Base-by-base conservation (phyloP, 1,140 invertebrate genomes). In the Dreissena polymorpha region DNA sequence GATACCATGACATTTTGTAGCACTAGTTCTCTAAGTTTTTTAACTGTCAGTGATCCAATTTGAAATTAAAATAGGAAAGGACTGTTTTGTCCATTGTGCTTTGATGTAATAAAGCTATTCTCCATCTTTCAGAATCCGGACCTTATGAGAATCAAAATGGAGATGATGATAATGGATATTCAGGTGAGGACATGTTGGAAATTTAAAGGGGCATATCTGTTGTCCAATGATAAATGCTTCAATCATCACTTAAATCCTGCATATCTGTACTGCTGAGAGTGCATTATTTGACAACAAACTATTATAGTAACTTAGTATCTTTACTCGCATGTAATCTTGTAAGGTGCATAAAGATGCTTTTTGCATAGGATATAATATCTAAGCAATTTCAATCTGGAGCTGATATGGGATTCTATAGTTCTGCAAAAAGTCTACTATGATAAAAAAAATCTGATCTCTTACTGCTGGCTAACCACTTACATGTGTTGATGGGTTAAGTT, bases 61-160 rank as follows among this genome's bases (percentile, higher is more conserved):
- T 39, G 39, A 39, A 39, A 39, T 8, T 39, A 39, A 39, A 39
- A 39, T 39, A 8, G 39, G 8, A 39, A 39, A 39, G 39, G 39
- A 2, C 39, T 39, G 8, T 39, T 39, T 39, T 39, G 2, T 39
- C 39, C 8, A 39, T 39, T 39, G 3, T 39, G 2, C 2, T 39
- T 39, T 39, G 39, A 57, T 60, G 68, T n/a, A 21, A 16, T 82
- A 16, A 5, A 29, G 25, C n/a, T 63, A n/a, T 76, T 69, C 18
- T 53, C 25, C 25, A 67, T 51, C 57, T 84, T 89, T 65, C 77
- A 94, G 85, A 96, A 95, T 86, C 87, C 93, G 68, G 92, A 95
- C 85, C 96, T 97, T 86, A 98, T 98, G 96, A 97, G 96, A 91
- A 95, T 95, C 2, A 96, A 95, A 91, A 98, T 99, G 97, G 98